Conservation (phyloP, 2,113 vertebrate species). For the Oryzias melastigma region DNA sequence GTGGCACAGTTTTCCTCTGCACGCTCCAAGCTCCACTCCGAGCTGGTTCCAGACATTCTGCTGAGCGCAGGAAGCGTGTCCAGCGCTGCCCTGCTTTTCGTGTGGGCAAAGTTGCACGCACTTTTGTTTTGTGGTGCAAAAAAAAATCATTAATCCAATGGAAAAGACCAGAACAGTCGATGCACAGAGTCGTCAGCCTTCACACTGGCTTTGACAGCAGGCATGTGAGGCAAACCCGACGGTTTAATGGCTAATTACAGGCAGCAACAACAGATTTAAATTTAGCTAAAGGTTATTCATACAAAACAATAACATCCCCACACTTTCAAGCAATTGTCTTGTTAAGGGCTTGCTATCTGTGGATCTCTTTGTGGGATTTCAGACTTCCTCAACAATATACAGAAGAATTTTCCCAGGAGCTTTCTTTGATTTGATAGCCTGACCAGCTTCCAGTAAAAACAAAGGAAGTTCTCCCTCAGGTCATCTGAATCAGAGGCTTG, state of each 20-base stretch:
- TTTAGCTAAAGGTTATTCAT: conserved; percentile 27
- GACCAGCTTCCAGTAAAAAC: conserved; percentile 40
- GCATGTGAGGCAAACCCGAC: conserved; percentile 17
- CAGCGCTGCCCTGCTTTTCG: conserved; percentile 41
- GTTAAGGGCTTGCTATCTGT: conserved; percentile 26
- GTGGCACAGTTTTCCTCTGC: conserved; percentile 26
- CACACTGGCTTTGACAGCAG: conserved; percentile 19
- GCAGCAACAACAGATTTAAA: conserved; percentile 23
- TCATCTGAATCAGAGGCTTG: conserved; percentile 44
- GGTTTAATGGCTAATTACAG: conserved; percentile 51
- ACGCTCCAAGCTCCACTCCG: background rate
- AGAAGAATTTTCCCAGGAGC: conserved; percentile 39
- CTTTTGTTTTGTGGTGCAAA: conserved; percentile 41
- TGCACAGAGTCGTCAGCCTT: conserved; percentile 18
- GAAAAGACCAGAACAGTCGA: conserved; percentile 34
- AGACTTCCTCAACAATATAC: conserved; percentile 30
- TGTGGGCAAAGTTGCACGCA: conserved; percentile 37
- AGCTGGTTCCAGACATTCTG: background rate
- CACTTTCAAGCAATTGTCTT: conserved; percentile 25
- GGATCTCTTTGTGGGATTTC: conserved; percentile 26
- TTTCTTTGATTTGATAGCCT: conserved; percentile 45
- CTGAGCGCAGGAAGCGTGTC: conserved; percentile 4
- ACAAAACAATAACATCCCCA: conserved; percentile 24
- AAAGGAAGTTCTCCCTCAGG: conserved; percentile 52
- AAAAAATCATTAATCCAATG: conserved; percentile 63